Evolutionary conservation across 2,113 vertebrate genomes (phyloP).

Genomic region (Formicarius rufipectus): DNA sequence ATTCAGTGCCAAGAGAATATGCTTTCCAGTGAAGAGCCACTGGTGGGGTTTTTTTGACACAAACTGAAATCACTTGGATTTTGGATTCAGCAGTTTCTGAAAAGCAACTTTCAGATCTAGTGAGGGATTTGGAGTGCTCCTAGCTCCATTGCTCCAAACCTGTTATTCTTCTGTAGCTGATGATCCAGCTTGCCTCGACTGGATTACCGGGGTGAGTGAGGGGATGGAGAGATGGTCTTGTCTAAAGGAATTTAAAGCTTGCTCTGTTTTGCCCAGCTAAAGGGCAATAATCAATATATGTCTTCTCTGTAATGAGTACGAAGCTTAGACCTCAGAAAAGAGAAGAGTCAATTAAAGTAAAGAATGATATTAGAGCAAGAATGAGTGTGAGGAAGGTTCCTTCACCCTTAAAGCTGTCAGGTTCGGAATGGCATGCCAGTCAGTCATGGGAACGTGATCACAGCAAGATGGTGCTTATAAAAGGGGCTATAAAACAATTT

Average conservation of each 20-base stretch:
- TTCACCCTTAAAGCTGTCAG: neutral
- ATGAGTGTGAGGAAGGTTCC: neutral
- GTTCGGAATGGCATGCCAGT: neutral
- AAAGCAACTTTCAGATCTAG: neutral
- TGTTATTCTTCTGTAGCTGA: neutral
- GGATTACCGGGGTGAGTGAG: neutral
- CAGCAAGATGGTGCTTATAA: neutral
- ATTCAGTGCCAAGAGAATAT: neutral
- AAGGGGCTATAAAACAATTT: slow-evolving; percentile 20
- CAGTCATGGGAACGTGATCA: neutral
- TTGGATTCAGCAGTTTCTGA: neutral
- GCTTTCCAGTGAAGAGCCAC: neutral
- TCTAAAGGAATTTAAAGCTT: neutral
- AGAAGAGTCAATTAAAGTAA: rapidly evolving
- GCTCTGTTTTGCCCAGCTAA: neutral
- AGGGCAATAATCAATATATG: neutral
- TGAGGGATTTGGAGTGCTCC: neutral
- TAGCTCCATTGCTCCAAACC: neutral
- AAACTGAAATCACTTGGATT: neutral
- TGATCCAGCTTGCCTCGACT: neutral
- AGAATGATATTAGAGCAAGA: neutral
- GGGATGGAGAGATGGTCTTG: neutral
- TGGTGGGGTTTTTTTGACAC: neutral
- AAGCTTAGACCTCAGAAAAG: neutral
- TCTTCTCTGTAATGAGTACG: neutral